These are phyloP conservation scores for Andrena bicolor DNA, from an alignment of 2,888 invertebrate genomes.

Conservation along the genomic window DNA sequence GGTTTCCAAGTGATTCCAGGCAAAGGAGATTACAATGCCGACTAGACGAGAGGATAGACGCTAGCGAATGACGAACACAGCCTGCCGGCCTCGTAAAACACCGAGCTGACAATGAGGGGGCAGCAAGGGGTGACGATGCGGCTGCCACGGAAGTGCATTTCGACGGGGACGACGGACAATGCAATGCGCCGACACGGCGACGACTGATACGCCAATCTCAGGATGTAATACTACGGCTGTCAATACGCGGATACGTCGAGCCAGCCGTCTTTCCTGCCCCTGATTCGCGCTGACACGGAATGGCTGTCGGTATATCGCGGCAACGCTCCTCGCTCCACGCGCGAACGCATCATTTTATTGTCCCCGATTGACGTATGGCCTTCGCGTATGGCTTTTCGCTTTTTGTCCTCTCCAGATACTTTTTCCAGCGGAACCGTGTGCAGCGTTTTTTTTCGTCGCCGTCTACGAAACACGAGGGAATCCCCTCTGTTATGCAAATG, in stretches of 20 bases:
- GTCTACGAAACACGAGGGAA: not conserved
- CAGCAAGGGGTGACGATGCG: constrained; percentile 28
- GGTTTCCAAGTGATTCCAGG: constrained; percentile 47
- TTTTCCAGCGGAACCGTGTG: not conserved
- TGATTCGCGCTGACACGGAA: constrained; percentile 28
- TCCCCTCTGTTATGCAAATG: constrained; percentile 31
- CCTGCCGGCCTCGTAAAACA: constrained; percentile 66
- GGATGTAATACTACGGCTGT: constrained; percentile 57
- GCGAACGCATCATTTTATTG: constrained; percentile 14
- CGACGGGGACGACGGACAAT: constrained; percentile 54
- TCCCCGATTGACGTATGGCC: not conserved
- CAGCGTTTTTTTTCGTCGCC: not conserved
- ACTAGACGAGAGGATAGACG: constrained; percentile 44
- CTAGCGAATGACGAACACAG: constrained; percentile 14
- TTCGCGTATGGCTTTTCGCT: not conserved
- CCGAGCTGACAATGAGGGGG: constrained; percentile 58
- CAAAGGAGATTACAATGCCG: constrained; percentile 52
- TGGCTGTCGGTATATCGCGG: constrained; percentile 33
- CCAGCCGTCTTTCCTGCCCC: constrained; percentile 32
- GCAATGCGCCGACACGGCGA: constrained; percentile 33
- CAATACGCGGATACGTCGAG: constrained; percentile 55
- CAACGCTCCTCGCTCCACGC: not conserved
- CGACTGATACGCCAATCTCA: constrained; percentile 68
- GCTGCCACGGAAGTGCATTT: constrained; percentile 56
- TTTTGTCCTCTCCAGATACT: not conserved